phyloP scores from a whole-genome alignment of 2,888 invertebrate genomes.

The Harpagoxenus sublaevis region DNA sequence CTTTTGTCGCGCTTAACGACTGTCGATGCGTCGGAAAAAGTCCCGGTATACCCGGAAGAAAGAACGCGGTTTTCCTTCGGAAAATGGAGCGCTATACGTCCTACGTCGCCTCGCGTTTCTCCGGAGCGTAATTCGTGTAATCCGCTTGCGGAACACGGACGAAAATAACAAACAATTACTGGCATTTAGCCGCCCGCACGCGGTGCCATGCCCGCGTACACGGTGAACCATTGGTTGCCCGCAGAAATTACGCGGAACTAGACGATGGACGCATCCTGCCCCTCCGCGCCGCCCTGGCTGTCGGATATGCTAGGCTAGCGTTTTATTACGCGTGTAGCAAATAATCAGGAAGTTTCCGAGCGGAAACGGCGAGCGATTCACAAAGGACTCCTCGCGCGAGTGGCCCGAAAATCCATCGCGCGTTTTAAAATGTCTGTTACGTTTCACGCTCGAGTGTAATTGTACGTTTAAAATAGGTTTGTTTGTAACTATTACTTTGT shows the following conservation, averaged over 20 bases:
- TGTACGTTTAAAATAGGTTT: not conserved
- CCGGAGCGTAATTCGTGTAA: slow-evolving; percentile 39
- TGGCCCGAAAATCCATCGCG: not conserved
- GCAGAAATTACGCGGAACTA: slow-evolving; percentile 52
- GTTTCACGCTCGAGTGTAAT: not conserved
- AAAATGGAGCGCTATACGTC: not conserved
- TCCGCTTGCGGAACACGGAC: slow-evolving; percentile 40
- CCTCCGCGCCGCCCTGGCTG: not conserved
- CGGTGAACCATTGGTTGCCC: slow-evolving; percentile 41
- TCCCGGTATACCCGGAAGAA: slow-evolving; percentile 21
- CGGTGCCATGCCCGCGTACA: slow-evolving; percentile 3
- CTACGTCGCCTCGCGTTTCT: slow-evolving; percentile 7
- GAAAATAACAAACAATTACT: slow-evolving; percentile 50
- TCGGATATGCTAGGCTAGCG: slow-evolving; percentile 45
- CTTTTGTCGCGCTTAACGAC: slow-evolving; percentile 5
- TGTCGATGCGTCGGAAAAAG: slow-evolving; percentile 8
- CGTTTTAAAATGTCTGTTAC: not conserved
- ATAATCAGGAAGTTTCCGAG: slow-evolving; percentile 55
- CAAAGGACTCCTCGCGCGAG: not conserved
- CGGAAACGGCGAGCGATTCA: slow-evolving; percentile 40
- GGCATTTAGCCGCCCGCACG: slow-evolving; percentile 37
- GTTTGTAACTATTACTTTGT: not conserved
- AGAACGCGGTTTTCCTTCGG: not conserved
- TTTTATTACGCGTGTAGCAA: slow-evolving; percentile 50
- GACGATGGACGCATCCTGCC: slow-evolving; percentile 46